These are phyloP conservation scores for Tolypeutes matacus DNA, from an alignment of 2,797 vertebrate genomes.

Conservation along the genomic window DNA sequence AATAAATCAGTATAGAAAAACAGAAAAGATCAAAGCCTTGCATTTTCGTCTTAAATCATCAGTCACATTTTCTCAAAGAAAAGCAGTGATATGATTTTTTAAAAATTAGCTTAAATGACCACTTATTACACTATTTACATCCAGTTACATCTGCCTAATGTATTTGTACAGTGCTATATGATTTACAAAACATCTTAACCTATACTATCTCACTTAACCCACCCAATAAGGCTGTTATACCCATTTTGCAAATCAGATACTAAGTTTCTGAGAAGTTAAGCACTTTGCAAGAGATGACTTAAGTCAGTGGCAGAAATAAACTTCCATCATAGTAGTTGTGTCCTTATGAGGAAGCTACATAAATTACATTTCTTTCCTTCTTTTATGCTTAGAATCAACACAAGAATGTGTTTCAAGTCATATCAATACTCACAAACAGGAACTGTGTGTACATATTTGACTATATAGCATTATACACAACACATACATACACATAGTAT, in stretches of 20 bases:
- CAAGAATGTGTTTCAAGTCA: background rate
- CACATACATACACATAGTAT: rapidly evolving
- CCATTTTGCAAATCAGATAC: background rate
- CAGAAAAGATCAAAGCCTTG: background rate
- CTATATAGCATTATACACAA: rapidly evolving
- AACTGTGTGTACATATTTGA: rapidly evolving
- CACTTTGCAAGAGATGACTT: background rate
- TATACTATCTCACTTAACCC: background rate
- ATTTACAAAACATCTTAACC: no score
- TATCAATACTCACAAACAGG: background rate
- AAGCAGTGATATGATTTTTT: background rate
- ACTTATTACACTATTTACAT: rapidly evolving
- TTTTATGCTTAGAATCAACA: background rate
- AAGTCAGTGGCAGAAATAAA: rapidly evolving
- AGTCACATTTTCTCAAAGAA: background rate
- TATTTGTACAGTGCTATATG: no score
- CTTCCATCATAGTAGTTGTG: rapidly evolving
- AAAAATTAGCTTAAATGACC: no score
- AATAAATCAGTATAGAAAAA: rapidly evolving
- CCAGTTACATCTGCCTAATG: no score
- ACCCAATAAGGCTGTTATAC: background rate
- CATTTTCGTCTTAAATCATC: background rate
- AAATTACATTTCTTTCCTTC: no score
- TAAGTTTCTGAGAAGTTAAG: background rate
- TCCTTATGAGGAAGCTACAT: background rate